phyloP scores from a whole-genome alignment of 2,797 vertebrate genomes.

The Taeniopygia guttata region DNA sequence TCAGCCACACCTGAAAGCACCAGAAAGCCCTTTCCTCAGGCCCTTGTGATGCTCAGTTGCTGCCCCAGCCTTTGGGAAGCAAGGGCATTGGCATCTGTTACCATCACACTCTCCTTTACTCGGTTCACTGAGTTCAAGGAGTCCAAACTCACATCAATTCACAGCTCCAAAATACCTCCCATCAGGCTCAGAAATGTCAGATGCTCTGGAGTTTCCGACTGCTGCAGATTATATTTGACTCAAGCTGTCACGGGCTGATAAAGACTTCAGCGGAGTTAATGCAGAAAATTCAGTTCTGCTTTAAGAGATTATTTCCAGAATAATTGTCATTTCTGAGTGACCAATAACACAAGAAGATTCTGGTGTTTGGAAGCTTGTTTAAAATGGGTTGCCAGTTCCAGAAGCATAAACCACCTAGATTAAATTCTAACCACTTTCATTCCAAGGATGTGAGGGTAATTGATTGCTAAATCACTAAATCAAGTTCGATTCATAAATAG shows the following conservation, averaged over 20 bases:
- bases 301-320: background rate
- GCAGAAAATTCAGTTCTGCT: background rate
- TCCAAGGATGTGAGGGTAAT: background rate
- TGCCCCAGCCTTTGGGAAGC: background rate
- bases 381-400: background rate
- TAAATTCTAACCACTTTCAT: background rate
- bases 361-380: background rate
- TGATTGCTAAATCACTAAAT: background rate
- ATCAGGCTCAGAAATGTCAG: background rate
- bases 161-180: background rate
- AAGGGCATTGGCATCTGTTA: accelerated
- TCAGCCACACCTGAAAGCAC: background rate
- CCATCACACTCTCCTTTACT: background rate
- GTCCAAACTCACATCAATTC: background rate
- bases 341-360: background rate
- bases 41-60: accelerated
- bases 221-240: background rate
- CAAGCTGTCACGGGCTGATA: background rate
- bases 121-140: background rate
- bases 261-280: background rate
- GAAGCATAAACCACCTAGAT: background rate
- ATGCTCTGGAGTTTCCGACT: background rate
- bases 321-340: background rate
- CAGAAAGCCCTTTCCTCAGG: background rate
- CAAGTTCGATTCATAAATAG: background rate